Evolutionary conservation across 2,888 invertebrate genomes (phyloP).

Genomic region (Conchocele bisecta): DNA sequence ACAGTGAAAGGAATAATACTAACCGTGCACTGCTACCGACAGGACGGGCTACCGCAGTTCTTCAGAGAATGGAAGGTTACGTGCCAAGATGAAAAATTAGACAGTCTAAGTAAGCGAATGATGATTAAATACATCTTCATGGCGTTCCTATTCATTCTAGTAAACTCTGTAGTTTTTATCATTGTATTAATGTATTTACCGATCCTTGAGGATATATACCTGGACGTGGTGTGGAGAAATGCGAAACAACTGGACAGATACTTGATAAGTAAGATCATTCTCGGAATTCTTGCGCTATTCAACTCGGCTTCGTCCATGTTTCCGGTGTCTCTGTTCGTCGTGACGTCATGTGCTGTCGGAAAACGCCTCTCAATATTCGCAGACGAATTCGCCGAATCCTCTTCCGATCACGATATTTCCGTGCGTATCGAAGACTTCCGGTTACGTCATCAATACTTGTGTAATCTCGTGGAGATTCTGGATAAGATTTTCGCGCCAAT

Average conservation of each 20-base stretch:
- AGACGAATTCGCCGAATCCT: conserved; percentile 29
- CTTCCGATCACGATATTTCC: conserved; percentile 31
- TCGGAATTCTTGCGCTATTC: conserved; percentile 44
- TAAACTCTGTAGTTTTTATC: conserved; percentile 52
- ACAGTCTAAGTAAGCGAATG: conserved; percentile 43
- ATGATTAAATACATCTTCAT: conserved; percentile 54
- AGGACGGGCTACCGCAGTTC: conserved; percentile 52
- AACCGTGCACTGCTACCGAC: conserved; percentile 45
- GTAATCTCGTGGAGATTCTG: conserved; percentile 48
- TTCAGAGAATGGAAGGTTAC: conserved; percentile 50
- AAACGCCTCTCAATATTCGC: conserved; percentile 44
- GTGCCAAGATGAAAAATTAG: conserved; percentile 45
- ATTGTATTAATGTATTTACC: conserved; percentile 54
- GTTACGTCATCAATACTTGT: conserved; percentile 65
- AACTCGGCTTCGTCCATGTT: conserved; percentile 55
- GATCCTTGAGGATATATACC: conserved; percentile 46
- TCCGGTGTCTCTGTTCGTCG: conserved; percentile 53
- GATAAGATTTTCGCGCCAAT: conserved; percentile 58
- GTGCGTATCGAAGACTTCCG: conserved; percentile 66
- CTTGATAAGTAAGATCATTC: conserved; percentile 41
- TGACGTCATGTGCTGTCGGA: conserved; percentile 47
- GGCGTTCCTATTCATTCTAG: conserved; percentile 45
- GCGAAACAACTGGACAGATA: conserved; percentile 24
- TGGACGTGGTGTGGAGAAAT: conserved; percentile 54
- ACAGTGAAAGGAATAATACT: conserved; percentile 46